Evolutionary conservation across 2,888 invertebrate genomes (phyloP), one percentile per base, ranked within the genome.

Genomic region (Pogonocherus hispidulus): DNA sequence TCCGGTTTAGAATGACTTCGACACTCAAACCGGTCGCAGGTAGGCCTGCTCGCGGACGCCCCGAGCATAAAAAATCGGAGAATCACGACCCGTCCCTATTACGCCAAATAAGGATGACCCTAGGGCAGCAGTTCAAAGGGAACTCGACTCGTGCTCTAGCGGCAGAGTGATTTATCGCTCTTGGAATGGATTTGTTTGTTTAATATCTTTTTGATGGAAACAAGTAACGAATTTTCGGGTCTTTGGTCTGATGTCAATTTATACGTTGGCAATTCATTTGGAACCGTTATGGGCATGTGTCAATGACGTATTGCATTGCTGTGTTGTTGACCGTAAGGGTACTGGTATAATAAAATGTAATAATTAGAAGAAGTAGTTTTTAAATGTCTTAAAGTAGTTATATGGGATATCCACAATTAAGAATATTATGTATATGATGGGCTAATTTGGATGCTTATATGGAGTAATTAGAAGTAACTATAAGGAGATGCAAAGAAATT

Each of bases 1-100:
- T 79, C 79, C 79, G 76, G 79, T 76, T 65, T 67, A 66, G 69
- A 71, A 59, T 75, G 77, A 78, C 78, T 77, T 70, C 72, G 73
- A 69, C 76, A 62, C 49, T 56, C 49, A 62, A 69, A 65, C 60
- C 41, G 74, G 76, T 74, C 67, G 62, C 73, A 72, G 72, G 74
- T 72, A 72, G 65, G 35, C 41, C 52, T n/a, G 62, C 32, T 41
- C 57, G 35, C 14, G 35, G 41, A 41, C 55, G 55, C 18, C 14
- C 49, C 35, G 59, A 19, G 32, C 46, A 55, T 32, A 22, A 56
- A 46, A 35, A 63, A 59, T 35, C 20, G 27, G 41, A 27, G 46
- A 63, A 63, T 22, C 65, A 55, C 63, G 63, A 66, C 69, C 69
- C 63, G 65, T 59, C 46, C 57, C 67, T 49, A 66, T 67, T 67